Evolutionary conservation across 2,113 vertebrate species (phyloP).

Genomic region (Peucedramus taeniatus): DNA sequence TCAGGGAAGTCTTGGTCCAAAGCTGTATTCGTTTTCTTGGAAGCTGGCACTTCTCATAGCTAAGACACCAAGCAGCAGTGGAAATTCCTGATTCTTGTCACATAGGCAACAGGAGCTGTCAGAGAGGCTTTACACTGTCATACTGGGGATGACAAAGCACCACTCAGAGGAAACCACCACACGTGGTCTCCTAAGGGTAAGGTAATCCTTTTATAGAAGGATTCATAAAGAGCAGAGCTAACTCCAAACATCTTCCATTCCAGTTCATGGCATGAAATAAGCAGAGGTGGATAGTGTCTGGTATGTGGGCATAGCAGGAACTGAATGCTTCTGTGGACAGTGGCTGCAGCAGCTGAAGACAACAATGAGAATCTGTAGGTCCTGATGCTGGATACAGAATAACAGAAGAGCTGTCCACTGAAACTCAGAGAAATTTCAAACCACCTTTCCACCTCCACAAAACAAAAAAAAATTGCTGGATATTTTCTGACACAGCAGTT

Average conservation of each 20-base stretch:
- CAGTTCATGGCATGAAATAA: not conserved
- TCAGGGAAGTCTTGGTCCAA: not conserved
- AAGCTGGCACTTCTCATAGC: not conserved
- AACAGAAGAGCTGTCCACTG: not conserved
- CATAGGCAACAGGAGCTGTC: not conserved
- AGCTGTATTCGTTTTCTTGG: not conserved
- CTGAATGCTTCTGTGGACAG: not conserved
- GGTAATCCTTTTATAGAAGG: conserved; percentile 37
- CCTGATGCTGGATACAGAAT: not conserved
- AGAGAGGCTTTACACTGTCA: conserved; percentile 15
- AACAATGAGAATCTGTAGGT: not conserved
- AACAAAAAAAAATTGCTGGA: not conserved
- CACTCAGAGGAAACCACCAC: not conserved
- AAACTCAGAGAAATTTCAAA: not conserved
- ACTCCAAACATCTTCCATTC: not conserved
- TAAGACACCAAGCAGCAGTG: not conserved
- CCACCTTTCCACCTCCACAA: not conserved
- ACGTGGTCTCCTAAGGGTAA: not conserved
- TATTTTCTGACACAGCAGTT: not conserved
- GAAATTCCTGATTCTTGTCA: conserved; percentile 25
- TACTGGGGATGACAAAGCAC: conserved; percentile 1
- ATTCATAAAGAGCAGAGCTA: not conserved
- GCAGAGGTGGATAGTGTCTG: not conserved
- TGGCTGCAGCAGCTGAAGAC: not conserved
- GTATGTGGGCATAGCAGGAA: not conserved